These are phyloP conservation scores for Umimayanthus kanabou DNA, from an alignment of 92 coral and sea anemone species.

Conservation along the genomic window DNA sequence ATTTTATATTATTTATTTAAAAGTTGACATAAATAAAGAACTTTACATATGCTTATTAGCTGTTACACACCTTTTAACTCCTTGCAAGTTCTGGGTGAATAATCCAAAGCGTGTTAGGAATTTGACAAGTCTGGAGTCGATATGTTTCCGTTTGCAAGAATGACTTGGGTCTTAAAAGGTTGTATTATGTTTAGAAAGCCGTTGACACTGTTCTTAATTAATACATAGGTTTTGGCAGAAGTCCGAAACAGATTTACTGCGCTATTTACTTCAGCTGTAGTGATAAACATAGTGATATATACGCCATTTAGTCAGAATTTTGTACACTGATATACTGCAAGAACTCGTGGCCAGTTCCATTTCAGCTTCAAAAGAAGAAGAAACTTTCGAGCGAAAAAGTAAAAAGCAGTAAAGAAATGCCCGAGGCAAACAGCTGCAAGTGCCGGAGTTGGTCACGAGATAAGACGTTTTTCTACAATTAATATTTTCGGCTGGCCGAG, in stretches of 20 bases:
- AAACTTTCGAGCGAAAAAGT: background rate
- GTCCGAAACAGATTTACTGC: background rate
- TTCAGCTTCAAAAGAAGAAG: background rate
- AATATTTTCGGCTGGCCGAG: conserved; percentile 31
- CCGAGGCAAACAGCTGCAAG: background rate
- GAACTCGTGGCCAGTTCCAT: background rate
- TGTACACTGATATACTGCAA: background rate
- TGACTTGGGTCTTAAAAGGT: background rate
- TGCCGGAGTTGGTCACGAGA: background rate
- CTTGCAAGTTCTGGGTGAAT: background rate
- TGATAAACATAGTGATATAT: background rate
- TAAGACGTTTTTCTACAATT: background rate
- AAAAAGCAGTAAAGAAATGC: background rate
- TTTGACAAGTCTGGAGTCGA: background rate
- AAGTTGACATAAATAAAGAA: conserved; percentile 23
- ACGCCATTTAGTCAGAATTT: background rate
- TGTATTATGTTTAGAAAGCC: background rate
- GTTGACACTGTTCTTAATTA: background rate
- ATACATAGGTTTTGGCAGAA: background rate
- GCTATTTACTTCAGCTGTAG: background rate
- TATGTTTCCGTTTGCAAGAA: conserved; percentile 4
- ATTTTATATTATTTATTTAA: conserved; percentile 72
- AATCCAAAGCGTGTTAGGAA: background rate
- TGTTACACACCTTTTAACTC: background rate
- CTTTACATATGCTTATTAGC: conserved; percentile 1